phyloP scores from a whole-genome alignment of 2,797 vertebrate genomes.

The Tokudaia muenninki region DNA sequence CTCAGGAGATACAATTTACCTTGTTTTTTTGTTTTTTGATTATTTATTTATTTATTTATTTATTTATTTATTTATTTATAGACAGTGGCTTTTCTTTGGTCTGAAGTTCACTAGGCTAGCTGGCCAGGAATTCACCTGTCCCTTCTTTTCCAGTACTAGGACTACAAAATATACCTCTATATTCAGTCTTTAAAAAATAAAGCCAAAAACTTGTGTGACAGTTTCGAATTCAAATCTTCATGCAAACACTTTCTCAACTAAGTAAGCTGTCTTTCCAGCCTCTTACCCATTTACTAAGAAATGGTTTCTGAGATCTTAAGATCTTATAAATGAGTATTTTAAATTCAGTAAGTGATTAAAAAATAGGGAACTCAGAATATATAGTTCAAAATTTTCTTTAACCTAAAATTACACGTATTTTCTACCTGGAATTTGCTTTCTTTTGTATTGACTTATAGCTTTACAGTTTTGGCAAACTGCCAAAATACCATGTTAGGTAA shows the following conservation, averaged over 20 bases:
- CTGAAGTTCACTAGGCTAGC: too few relatives aligned
- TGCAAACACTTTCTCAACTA: background rate
- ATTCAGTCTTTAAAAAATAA: background rate
- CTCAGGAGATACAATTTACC: background rate
- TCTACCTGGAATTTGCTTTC: constrained; percentile 60
- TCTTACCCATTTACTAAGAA: background rate
- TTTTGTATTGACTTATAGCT: constrained; percentile 15
- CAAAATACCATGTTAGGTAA: background rate
- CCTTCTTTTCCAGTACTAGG: background rate
- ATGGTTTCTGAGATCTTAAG: constrained; percentile 56
- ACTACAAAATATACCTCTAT: background rate
- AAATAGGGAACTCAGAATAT: constrained; percentile 19
- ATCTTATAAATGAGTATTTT: constrained; percentile 56
- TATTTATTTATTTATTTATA: too few relatives aligned
- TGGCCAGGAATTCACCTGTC: background rate
- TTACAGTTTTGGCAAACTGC: constrained; percentile 60
- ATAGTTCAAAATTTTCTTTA: background rate
- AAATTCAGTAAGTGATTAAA: background rate
- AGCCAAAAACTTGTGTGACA: background rate
- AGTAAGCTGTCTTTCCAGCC: background rate
- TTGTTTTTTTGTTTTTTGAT: too few relatives aligned
- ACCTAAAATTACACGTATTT: constrained; percentile 12
- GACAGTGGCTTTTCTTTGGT: too few relatives aligned
- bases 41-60: too few relatives aligned
- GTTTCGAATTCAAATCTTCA: background rate